These are phyloP conservation scores for Todus mexicanus DNA, from an alignment of 2,797 vertebrate species.

Conservation along the genomic window DNA sequence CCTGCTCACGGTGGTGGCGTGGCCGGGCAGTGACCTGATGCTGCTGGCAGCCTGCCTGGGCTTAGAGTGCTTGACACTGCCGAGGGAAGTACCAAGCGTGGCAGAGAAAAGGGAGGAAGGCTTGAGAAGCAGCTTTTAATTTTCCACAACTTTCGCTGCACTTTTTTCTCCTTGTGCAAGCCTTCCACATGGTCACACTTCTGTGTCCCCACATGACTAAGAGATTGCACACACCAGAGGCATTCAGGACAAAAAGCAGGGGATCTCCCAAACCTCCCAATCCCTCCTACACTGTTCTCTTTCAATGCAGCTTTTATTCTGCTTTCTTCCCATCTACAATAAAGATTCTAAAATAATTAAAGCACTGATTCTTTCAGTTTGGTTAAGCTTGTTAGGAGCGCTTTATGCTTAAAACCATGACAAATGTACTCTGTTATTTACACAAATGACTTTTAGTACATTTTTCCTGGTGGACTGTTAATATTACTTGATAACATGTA, in stretches of 20 bases:
- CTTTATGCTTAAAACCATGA: neutral
- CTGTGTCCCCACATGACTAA: neutral
- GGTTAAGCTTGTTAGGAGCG: neutral
- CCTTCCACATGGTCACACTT: neutral
- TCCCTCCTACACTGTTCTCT: neutral
- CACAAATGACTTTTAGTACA: neutral
- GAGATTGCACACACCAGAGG: neutral
- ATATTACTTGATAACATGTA: neutral
- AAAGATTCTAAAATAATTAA: constrained; percentile 8
- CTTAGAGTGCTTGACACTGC: neutral
- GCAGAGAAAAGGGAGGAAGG: neutral
- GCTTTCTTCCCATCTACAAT: neutral
- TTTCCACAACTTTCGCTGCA: neutral
- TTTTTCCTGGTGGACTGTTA: neutral
- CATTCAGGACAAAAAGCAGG: neutral
- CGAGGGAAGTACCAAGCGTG: rapidly evolving
- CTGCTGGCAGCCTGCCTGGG: neutral
- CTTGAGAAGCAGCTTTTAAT: neutral
- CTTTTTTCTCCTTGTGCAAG: neutral
- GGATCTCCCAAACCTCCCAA: neutral
- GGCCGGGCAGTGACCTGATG: neutral
- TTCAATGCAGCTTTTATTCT: neutral
- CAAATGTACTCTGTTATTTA: neutral
- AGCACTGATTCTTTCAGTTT: neutral
- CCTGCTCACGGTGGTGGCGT: rapidly evolving